Conservation (phyloP, 2,797 vertebrate genomes). For the Parauchenoglanis ngamensis region DNA sequence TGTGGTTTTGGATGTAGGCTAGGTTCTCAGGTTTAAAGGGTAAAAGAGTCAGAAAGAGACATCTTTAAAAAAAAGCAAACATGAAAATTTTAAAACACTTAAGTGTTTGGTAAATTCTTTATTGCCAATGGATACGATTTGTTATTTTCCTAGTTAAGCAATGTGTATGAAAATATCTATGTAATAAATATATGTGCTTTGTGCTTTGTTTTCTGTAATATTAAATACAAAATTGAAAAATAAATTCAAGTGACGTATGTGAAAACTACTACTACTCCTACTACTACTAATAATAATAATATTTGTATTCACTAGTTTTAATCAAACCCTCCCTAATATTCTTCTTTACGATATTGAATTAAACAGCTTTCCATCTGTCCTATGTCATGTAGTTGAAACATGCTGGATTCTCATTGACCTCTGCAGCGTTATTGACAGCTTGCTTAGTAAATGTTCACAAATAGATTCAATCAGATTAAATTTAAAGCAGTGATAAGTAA, state of each 20-base stretch:
- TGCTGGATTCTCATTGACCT: constrained; percentile 1
- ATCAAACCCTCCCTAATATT: not conserved
- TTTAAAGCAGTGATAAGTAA: constrained; percentile 22
- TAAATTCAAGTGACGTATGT: not conserved
- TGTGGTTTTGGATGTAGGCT: constrained; percentile 1
- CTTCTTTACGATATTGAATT: not conserved
- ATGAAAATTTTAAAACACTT: not conserved
- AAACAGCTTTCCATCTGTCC: not conserved
- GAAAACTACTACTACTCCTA: not conserved
- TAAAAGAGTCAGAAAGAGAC: not conserved
- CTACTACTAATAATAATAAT: not conserved
- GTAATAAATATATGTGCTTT: not conserved
- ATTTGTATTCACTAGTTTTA: not conserved
- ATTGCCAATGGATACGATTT: not conserved
- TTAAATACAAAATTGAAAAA: not conserved
- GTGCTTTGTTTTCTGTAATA: not conserved
- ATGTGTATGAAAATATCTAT: not conserved
- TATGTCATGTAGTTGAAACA: not conserved
- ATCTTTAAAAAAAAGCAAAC: not conserved
- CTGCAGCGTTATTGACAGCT: constrained; percentile 20
- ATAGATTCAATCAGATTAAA: constrained; percentile 1
- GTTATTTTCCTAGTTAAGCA: not conserved
- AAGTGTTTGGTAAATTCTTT: not conserved
- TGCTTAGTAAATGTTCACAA: constrained; percentile 15
- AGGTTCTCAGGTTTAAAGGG: too few relatives aligned